Evolutionary conservation across 2,888 invertebrate species (phyloP), one percentile per base, ranked within the genome.

Genomic region (Pyralis farinalis): DNA sequence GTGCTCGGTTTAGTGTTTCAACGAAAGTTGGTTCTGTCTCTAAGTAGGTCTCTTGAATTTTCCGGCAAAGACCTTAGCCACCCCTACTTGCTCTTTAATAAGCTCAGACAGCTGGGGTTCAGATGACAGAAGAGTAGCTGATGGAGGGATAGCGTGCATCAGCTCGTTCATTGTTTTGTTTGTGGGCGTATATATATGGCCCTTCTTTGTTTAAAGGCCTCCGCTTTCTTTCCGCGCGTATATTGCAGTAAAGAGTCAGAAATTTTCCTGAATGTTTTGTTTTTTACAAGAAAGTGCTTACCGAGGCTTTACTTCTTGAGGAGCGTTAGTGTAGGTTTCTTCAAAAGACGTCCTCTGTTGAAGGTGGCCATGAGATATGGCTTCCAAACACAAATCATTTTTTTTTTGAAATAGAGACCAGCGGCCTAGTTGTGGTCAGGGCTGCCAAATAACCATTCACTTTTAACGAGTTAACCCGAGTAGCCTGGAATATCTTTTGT

Each of bases 401-500:
- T 41, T 45, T n/a, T 30, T 51, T 45, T 1, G 46, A 27, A 1
- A 33, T 10, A 0, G 35, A 4, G 1, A 40, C 31, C 0, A 34
- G 12, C 12, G 44, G 33, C 47, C 47, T 51, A 1, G 27, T 1
- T 7, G 51, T 50, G 7, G 50, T 52, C 0, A 49, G 34, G 4
- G 31, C 37, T 3, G 49, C 49, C 11, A 53, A 25, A 1, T 31
- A 5, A n/a, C 21, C 32, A 27, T 52, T 51, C 0, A 33, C 40
- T 25, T 49, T 48, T 0, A 55, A 30, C 3, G 37, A n/a, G 0
- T 35, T 40, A 3, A 38, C 51, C 10, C 49, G 49, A 1, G 47
- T 43, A 0, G 53, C 49, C 22, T 53, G 51, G n/a, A 52, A 52
- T 1, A 22, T 34, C 9, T 52, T 52, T 27, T 49, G 50, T 3